Evolutionary conservation across 1,140 invertebrate species (phyloP).

Genomic region (Coboldia fuscipes): DNA sequence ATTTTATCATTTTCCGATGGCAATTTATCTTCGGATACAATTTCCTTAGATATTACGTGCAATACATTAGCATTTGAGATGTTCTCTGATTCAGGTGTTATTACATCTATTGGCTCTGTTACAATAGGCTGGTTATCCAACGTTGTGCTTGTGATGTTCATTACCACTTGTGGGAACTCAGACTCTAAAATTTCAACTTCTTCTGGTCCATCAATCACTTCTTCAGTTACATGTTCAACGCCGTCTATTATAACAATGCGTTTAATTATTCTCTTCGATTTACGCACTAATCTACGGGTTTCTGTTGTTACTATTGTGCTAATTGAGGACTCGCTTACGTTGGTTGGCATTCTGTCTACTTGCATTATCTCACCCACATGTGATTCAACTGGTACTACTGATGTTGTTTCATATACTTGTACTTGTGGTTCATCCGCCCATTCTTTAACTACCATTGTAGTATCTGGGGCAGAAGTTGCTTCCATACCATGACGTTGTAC

Average conservation of each 20-base stretch:
- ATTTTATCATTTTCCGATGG: neutral
- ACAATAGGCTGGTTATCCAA: no score
- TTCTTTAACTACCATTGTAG: conserved; percentile 27
- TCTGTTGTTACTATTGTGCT: conserved; percentile 45
- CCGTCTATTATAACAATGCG: conserved; percentile 58
- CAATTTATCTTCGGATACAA: conserved; percentile 1
- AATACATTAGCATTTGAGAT: no score
- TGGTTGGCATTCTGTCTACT: conserved; percentile 15
- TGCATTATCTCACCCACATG: conserved; percentile 16
- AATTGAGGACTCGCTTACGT: conserved; percentile 8
- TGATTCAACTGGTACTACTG: conserved; percentile 10
- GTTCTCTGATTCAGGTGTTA: no score
- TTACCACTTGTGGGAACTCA: conserved; percentile 45
- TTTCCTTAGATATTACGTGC: no score
- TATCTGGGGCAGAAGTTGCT: conserved; percentile 26
- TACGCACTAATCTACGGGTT: conserved; percentile 48
- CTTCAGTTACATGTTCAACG: conserved; percentile 59
- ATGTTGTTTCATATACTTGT: conserved; percentile 11
- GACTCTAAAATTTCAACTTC: conserved; percentile 56
- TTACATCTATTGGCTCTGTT: no score
- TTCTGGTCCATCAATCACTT: conserved; percentile 61
- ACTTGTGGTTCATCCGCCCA: conserved; percentile 26
- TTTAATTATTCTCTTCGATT: conserved; percentile 46
- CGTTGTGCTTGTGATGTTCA: no score
- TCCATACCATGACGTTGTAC: conserved; percentile 12